Evolutionary conservation across 2,888 invertebrate genomes (phyloP).

Genomic region (Polymixis lichenea): DNA sequence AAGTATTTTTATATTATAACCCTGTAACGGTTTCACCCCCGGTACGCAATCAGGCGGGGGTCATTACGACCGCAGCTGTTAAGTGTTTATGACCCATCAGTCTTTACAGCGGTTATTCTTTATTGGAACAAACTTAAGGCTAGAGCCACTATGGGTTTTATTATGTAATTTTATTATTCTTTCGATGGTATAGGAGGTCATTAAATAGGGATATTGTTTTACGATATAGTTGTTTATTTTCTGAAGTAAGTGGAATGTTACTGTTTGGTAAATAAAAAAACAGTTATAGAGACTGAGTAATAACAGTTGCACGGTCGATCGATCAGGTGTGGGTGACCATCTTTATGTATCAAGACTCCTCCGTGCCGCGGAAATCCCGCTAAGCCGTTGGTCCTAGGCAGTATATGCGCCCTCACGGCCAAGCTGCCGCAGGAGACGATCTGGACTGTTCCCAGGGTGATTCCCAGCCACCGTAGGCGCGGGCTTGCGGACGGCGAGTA

Average conservation of each 20-base stretch:
- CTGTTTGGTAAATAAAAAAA: neutral
- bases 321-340: too few species aligned
- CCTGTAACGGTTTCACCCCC: neutral
- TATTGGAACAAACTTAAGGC: slow-evolving; percentile 45
- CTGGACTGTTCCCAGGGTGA: too few species aligned
- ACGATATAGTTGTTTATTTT: slow-evolving; percentile 8
- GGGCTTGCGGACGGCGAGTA: too few species aligned
- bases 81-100: slow-evolving; percentile 53
- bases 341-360: too few species aligned
- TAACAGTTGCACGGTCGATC: too few species aligned
- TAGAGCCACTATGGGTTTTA: slow-evolving; percentile 37
- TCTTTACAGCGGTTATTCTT: slow-evolving; percentile 33
- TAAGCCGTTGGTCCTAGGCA: too few species aligned
- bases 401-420: too few species aligned
- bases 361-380: too few species aligned
- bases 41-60: slow-evolving; percentile 15
- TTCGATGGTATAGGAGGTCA: neutral
- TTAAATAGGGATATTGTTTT: slow-evolving; percentile 15
- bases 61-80: slow-evolving; percentile 37
- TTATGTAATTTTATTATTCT: slow-evolving; percentile 17
- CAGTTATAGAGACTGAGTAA: too few species aligned
- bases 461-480: too few species aligned
- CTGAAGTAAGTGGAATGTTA: neutral
- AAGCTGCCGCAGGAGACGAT: too few species aligned
- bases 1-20: slow-evolving; percentile 11